These are phyloP conservation scores for Monochamus saltuarius DNA, from an alignment of 1,140 invertebrate species.

Conservation along the genomic window DNA sequence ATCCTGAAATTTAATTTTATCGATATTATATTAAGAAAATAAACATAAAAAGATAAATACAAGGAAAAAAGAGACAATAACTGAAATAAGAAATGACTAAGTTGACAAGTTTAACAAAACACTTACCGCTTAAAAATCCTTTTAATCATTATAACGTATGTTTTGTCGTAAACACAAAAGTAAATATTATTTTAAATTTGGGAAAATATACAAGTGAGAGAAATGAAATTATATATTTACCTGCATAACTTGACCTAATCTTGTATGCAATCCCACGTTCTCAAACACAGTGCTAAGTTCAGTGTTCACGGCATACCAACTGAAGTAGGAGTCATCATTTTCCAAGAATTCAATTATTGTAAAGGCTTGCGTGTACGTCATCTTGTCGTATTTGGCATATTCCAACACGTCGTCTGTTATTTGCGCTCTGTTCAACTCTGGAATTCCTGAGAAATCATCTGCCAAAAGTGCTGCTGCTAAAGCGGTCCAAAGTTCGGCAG, in stretches of 20 bases:
- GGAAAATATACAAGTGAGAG: too few species aligned
- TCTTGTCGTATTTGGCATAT: conserved; percentile 53
- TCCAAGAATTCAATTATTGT: conserved; percentile 60
- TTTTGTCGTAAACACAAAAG: background rate
- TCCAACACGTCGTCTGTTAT: conserved; percentile 78
- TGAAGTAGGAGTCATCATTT: conserved; percentile 62
- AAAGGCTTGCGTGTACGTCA: conserved; percentile 56
- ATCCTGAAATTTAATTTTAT: too few species aligned
- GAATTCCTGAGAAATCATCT: conserved; percentile 57
- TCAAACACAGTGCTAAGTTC: background rate
- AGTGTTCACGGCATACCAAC: conserved; percentile 62
- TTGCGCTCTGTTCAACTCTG: conserved; percentile 73
- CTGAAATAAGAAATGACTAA: too few species aligned
- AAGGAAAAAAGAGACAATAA: too few species aligned
- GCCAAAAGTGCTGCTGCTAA: conserved; percentile 58
- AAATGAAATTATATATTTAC: too few species aligned
- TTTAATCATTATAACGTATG: too few species aligned
- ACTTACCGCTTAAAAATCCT: too few species aligned
- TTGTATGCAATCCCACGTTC: background rate
- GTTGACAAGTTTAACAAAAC: too few species aligned
- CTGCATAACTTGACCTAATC: conserved; percentile 8
- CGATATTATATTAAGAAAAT: too few species aligned
- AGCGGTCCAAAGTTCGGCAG: conserved; percentile 64
- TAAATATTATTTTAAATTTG: background rate
- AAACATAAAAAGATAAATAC: too few species aligned